Evolutionary conservation across 2,113 vertebrate species (phyloP).

Genomic region (Stigmatopora argus): DNA sequence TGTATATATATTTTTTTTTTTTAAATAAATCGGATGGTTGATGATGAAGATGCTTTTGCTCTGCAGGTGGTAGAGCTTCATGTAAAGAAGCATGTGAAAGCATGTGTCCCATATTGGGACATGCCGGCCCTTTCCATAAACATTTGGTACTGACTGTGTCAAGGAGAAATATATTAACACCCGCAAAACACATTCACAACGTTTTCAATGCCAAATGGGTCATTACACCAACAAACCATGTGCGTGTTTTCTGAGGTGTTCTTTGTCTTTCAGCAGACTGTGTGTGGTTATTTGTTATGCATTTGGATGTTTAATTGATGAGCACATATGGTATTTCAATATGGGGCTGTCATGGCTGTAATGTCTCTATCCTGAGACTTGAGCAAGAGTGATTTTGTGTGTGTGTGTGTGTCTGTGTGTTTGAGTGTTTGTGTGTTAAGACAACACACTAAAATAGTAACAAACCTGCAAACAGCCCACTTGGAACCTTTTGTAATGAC

Average conservation of each 20-base stretch:
- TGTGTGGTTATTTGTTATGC: slow-evolving; percentile 53
- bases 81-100: background rate
- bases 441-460: background rate
- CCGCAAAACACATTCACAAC: slow-evolving; percentile 51
- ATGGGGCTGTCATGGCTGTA: slow-evolving; percentile 51
- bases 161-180: slow-evolving; percentile 49
- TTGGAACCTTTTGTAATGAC: background rate
- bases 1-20: too few species aligned
- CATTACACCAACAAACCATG: slow-evolving; percentile 57
- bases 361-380: slow-evolving; percentile 28
- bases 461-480: background rate
- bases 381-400: slow-evolving; percentile 3
- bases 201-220: slow-evolving; percentile 67
- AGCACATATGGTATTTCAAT: slow-evolving; percentile 66
- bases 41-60: too few species aligned
- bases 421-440: background rate
- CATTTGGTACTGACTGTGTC: slow-evolving; percentile 39
- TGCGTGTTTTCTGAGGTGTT: slow-evolving; percentile 13
- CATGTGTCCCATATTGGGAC: background rate
- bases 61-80: too few species aligned
- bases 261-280: slow-evolving; percentile 27
- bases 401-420: background rate
- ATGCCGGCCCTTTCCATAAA: slow-evolving; percentile 1
- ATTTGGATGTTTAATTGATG: slow-evolving; percentile 63
- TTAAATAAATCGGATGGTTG: too few species aligned